These are phyloP conservation scores for Coreius guichenoti DNA, from an alignment of 2,797 vertebrate species.

Conservation along the genomic window DNA sequence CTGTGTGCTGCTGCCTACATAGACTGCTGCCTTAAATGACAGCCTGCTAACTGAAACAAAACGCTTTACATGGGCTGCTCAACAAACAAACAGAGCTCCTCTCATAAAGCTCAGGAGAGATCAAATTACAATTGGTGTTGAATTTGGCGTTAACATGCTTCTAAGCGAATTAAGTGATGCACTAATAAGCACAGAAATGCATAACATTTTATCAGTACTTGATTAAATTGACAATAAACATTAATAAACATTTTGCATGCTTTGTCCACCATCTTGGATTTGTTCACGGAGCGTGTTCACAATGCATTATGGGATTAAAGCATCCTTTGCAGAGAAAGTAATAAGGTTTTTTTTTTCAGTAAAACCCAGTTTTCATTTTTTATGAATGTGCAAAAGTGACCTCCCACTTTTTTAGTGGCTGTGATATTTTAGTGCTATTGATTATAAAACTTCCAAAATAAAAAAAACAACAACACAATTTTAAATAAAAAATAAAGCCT, in stretches of 20 bases:
- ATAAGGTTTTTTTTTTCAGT: neutral
- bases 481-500: no score
- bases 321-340: neutral
- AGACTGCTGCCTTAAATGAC: neutral
- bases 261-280: neutral
- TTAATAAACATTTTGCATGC: neutral
- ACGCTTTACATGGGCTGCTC: neutral
- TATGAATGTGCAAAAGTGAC: neutral
- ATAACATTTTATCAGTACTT: neutral
- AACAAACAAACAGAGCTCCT: neutral
- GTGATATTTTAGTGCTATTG: neutral
- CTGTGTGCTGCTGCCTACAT: conserved; percentile 6
- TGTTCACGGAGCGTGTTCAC: neutral
- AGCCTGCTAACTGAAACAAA: neutral
- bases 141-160: neutral
- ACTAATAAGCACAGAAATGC: neutral
- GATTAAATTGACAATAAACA: neutral
- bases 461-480: neutral
- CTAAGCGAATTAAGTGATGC: neutral
- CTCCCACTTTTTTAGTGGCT: neutral
- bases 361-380: neutral
- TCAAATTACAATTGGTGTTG: neutral
- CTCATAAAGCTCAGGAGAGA: neutral
- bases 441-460: neutral
- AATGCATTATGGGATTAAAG: neutral